Base-by-base conservation (phyloP, 1,140 invertebrate species). In the Euborellia annulipes region DNA sequence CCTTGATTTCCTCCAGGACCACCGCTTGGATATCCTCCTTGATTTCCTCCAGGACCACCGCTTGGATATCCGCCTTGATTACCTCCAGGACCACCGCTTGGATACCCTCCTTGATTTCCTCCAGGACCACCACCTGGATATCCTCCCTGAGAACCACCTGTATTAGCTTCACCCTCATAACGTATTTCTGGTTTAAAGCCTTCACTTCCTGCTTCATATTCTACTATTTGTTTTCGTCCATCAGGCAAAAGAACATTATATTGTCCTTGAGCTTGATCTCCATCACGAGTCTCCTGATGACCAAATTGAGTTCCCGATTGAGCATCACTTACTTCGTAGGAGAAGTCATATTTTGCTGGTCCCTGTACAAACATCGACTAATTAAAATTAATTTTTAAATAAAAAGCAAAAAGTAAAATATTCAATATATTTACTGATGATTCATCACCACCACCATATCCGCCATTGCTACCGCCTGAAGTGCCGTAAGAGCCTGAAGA, bases 171-270 rank as follows among this genome's bases (percentile, higher is more conserved):
- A 62, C 79, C 80, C 68, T 86, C 81, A 58, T 87, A 88, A 56
- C 75, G 77, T 50, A 89, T 77, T 57, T 76, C 73, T 45, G 85
- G 84, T 60, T 82, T 80, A 63, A 81, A 88, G 54, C 85, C 85
- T 47, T 81, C 76, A 54, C 73, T 69, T 59, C 84, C 82, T 2
- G 82, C 84, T 60, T 82, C 76, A 61, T 88, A 90, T 58, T 82
- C 74, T 32, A 90, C 82, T 54, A 85, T 73, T 67, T 87, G 85
- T 61, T 78, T 82, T 59, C 83, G 76, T 56, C 85, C 85, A 66
- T 89, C 85, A 42, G 85, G 85, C 55, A 89, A 70, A 30, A 85
- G 63, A 54, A 88, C 85, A 64, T 85, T 79, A 70, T 87, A 90
- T 59, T 80, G 74, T 57, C 85, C 85, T 58, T 74, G 76, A 45